phyloP scores from a whole-genome alignment of 2,888 invertebrate species.

The Parasteatoda lunata region DNA sequence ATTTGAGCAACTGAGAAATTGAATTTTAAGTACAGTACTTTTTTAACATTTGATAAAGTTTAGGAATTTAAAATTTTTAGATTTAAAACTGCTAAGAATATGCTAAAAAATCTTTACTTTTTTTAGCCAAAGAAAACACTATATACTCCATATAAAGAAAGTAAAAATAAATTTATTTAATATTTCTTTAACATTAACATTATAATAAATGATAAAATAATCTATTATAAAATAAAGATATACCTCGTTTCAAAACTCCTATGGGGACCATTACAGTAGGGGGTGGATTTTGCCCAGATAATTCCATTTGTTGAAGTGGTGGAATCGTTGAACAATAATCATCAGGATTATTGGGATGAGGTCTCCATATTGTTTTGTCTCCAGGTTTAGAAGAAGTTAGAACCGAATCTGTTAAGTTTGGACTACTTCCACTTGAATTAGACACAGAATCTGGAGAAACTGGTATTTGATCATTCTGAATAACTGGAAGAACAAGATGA shows the following conservation, averaged over 20 bases:
- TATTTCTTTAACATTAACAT: no score
- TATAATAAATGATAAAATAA: not conserved
- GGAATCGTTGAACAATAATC: slow-evolving; percentile 90
- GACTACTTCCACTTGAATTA: slow-evolving; percentile 67
- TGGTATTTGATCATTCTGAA: slow-evolving; percentile 40
- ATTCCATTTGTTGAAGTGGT: slow-evolving; percentile 83
- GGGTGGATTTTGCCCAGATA: slow-evolving; percentile 76
- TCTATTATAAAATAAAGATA: slow-evolving; percentile 2
- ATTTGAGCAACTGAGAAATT: no score
- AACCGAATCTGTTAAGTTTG: slow-evolving; percentile 45
- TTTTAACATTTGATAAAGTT: no score
- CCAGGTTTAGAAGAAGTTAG: slow-evolving; percentile 27
- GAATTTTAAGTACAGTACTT: no score
- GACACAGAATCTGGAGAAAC: slow-evolving; percentile 43
- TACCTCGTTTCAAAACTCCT: slow-evolving; percentile 79
- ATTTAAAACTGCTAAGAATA: not conserved
- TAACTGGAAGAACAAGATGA: not conserved
- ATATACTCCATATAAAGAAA: not conserved
- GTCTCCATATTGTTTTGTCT: slow-evolving; percentile 74
- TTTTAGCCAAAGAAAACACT: not conserved
- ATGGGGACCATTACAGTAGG: slow-evolving; percentile 89
- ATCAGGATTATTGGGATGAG: slow-evolving; percentile 90
- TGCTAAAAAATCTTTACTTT: not conserved
- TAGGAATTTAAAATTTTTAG: no score
- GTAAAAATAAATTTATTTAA: not conserved